These are phyloP conservation scores for Mormyrops boulengeri DNA, from an alignment of 2,797 vertebrate species.

Conservation along the genomic window DNA sequence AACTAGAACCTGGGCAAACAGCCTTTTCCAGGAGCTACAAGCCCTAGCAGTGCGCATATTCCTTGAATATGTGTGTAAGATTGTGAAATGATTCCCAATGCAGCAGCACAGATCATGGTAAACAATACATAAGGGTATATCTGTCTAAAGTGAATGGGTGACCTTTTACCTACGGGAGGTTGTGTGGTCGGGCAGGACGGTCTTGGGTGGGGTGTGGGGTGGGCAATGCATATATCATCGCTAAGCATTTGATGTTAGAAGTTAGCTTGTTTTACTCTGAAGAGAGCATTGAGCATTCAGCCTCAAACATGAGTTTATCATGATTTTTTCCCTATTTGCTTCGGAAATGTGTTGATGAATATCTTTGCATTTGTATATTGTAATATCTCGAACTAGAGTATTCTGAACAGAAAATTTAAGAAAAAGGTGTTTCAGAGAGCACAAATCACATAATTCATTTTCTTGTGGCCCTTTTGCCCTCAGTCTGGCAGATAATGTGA, in stretches of 20 bases:
- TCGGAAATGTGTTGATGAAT: background rate
- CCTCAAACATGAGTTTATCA: background rate
- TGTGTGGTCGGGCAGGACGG: background rate
- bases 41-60: background rate
- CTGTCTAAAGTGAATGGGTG: constrained; percentile 12
- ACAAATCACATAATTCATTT: background rate
- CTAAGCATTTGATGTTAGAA: background rate
- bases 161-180: background rate
- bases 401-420: background rate
- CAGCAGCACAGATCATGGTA: background rate
- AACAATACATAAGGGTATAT: constrained; percentile 15
- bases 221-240: no score
- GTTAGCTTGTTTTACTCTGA: background rate
- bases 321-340: background rate
- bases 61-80: background rate
- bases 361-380: background rate
- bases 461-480: background rate
- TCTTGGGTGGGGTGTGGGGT: no score
- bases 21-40: background rate
- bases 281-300: background rate
- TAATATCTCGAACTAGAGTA: background rate
- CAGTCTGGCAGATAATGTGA: background rate
- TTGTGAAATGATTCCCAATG: background rate
- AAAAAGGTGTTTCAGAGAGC: background rate
- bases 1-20: background rate